phyloP scores from a whole-genome alignment of 2,113 vertebrate species.

The Naja naja region DNA sequence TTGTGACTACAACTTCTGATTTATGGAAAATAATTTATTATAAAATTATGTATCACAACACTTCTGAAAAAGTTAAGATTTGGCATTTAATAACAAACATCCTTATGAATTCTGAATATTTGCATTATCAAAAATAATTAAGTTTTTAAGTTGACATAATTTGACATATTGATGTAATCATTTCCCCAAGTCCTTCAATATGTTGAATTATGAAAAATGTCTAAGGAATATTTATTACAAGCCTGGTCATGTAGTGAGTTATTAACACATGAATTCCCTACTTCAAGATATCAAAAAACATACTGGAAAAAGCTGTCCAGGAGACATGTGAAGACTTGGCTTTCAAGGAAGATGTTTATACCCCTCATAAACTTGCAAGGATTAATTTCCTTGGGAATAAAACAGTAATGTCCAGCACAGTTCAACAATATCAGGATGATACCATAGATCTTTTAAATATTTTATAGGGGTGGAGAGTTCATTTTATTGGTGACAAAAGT shows the following conservation, averaged over 20 bases:
- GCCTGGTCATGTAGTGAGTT: neutral
- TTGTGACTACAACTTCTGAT: neutral
- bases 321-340: neutral
- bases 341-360: neutral
- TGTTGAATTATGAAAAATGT: neutral
- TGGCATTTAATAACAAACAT: neutral
- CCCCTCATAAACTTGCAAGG: neutral
- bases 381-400: neutral
- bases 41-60: neutral
- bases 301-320: neutral
- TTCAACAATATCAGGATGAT: neutral
- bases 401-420: neutral
- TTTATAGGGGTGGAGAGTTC: neutral
- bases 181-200: neutral
- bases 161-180: neutral
- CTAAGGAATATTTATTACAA: neutral
- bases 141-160: neutral
- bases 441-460: neutral
- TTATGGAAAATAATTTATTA: neutral
- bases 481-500: neutral
- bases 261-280: neutral
- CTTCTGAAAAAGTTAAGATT: neutral
- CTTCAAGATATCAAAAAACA: neutral
- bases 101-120: neutral
- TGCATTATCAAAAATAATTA: neutral